Base-by-base conservation (phyloP, 2,113 vertebrate species). In the Aramus guarauna region DNA sequence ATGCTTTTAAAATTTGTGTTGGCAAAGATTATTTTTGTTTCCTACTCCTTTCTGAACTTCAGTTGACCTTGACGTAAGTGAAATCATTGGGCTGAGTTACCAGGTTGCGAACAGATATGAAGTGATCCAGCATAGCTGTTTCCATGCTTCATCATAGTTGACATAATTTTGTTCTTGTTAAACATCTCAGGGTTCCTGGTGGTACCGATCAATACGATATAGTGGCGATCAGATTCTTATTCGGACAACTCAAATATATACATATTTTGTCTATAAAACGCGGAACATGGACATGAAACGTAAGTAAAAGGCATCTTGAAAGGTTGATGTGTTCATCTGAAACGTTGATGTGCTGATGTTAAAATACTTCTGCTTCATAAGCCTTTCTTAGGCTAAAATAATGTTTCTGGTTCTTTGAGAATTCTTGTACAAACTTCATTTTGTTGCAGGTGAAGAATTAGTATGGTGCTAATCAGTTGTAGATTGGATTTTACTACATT, bases 271-370 rank as follows among this genome's bases (percentile, higher is more conserved):
- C 98, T 99, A 99, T 98, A 99, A 99, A 98, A 99, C 99, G 1
- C 98, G 99, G 32, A 99, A 99, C 91, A 99, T 99, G 99, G 99
- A 99, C 98, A 99, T 99, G 99, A 99, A 99, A 96, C 98, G 99
- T 99, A 97, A 99, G 99, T 99, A 91, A 79, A 94, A 69, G 64
- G 63, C 48, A 26, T 71, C 32, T 50, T 94, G 37, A 52, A 11
- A n/a, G 47, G 21, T 7, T 55, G 12, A 9, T 20, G 7, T 72
- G 15, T 69, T 66, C 32, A 53, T 90, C 62, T 79, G 94, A 78
- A 68, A 17, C 41, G 29, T 36, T 7, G 4, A 4, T 76, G 21
- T 75, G 34, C 32, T 72, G 29, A 34, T 68, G 12, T 76, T 82
- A 67, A 76, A 50, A 41, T 73, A 10, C 20, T 75, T 79, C 17